phyloP scores from a whole-genome alignment of 2,113 vertebrate species.

The Otus sunia region DNA sequence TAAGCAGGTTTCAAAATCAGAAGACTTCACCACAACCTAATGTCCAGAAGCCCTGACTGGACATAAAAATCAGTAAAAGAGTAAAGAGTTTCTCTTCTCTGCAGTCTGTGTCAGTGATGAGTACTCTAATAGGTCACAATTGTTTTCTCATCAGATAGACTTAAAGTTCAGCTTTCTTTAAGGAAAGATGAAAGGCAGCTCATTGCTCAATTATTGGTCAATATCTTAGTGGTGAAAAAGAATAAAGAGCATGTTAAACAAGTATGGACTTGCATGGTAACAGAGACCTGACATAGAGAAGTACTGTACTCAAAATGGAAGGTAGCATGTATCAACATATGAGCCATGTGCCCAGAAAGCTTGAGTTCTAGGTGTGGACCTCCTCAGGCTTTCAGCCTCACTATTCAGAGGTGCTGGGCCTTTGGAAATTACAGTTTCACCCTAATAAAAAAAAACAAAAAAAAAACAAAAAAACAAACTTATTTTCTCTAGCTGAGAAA shows the following conservation, averaged over 20 bases:
- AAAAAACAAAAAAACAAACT: background rate
- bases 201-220: background rate
- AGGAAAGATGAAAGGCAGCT: background rate
- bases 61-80: background rate
- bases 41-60: background rate
- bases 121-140: background rate
- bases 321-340: background rate
- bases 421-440: background rate
- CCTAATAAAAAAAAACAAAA: background rate
- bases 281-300: background rate
- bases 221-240: background rate
- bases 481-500: background rate
- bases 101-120: background rate
- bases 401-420: background rate
- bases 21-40: background rate
- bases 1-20: background rate
- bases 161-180: background rate
- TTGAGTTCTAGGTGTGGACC: background rate
- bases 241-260: background rate
- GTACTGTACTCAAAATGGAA: background rate
- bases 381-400: background rate
- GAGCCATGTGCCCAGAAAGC: background rate
- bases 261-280: background rate
- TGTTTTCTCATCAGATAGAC: background rate
- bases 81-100: background rate